Percentiles rank a stretch among this genome's conserved stretches.
Evolutionary conservation across 1,140 invertebrate species (phyloP).

Genomic region (Psilanteris sp.): DNA sequence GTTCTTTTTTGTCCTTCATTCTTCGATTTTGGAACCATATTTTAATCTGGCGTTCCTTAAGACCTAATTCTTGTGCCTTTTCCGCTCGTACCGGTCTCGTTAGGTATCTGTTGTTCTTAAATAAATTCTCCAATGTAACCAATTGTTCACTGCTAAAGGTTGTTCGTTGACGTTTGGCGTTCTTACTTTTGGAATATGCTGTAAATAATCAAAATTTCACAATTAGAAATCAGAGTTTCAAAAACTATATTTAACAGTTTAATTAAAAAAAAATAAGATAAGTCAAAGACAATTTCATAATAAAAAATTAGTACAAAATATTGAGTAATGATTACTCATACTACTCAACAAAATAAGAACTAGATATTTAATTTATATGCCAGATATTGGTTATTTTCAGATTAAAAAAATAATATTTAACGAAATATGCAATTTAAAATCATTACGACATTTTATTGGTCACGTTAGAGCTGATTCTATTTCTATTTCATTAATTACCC

Average conservation of each 20-base stretch:
- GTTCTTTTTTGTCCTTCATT: conserved; percentile 85
- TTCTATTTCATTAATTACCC: background rate
- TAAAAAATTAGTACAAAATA: background rate
- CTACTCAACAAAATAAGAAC: conserved; percentile 1
- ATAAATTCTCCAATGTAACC: conserved; percentile 90
- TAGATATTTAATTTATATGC: background rate
- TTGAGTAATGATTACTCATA: background rate
- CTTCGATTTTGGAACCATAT: conserved; percentile 91
- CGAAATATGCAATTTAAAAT: background rate
- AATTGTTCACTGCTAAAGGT: conserved; percentile 91
- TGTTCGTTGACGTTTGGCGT: conserved; percentile 82
- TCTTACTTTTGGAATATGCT: conserved; percentile 35
- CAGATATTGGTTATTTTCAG: background rate
- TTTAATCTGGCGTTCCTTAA: conserved; percentile 93
- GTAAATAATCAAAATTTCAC: conserved; percentile 2
- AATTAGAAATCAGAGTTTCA: background rate
- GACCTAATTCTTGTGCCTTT: conserved; percentile 85
- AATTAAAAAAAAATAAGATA: background rate
- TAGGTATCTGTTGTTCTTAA: conserved; percentile 88
- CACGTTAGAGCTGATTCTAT: background rate
- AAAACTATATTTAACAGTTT: too few species aligned
- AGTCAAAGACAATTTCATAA: background rate
- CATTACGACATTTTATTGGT: background rate
- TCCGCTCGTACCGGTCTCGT: conserved; percentile 89
- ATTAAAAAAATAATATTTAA: conserved; percentile 3